phyloP scores from a whole-genome alignment of 2,888 invertebrate genomes.

The Onthophagus sagittarius region DNA sequence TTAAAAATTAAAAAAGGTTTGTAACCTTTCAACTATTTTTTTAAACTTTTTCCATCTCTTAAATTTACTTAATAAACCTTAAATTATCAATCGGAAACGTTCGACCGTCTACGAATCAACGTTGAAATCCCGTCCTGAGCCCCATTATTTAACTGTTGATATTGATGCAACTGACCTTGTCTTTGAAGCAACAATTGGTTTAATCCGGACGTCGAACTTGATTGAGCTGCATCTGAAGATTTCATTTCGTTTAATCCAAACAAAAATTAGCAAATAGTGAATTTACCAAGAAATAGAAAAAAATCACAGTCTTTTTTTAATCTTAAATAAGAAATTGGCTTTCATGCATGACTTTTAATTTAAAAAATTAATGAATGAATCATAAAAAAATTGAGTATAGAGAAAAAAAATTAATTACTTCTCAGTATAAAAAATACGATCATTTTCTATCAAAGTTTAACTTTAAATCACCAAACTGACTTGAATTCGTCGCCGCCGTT shows the following conservation, averaged over 20 bases:
- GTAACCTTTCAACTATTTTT: neutral
- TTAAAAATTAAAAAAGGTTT: neutral
- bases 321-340: conserved; percentile 15
- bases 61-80: neutral
- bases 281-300: conserved; percentile 11
- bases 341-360: conserved; percentile 32
- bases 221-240: conserved; percentile 39
- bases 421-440: conserved; percentile 23
- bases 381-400: neutral
- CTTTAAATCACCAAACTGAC: conserved; percentile 48
- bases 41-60: neutral
- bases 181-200: conserved; percentile 41
- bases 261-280: conserved; percentile 13
- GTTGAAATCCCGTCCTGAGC: conserved; percentile 37
- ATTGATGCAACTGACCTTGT: conserved; percentile 42
- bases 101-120: conserved; percentile 41
- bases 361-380: neutral
- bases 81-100: conserved; percentile 37
- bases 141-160: conserved; percentile 43
- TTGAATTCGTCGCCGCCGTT: conserved; percentile 39
- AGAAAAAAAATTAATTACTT: conserved; percentile 21
- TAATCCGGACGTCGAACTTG: conserved; percentile 34
- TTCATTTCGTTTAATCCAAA: conserved; percentile 29
- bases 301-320: conserved; percentile 9
- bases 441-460: conserved; percentile 42